Conservation (phyloP, 2,888 invertebrate species). For the Frankliniella fusca region DNA sequence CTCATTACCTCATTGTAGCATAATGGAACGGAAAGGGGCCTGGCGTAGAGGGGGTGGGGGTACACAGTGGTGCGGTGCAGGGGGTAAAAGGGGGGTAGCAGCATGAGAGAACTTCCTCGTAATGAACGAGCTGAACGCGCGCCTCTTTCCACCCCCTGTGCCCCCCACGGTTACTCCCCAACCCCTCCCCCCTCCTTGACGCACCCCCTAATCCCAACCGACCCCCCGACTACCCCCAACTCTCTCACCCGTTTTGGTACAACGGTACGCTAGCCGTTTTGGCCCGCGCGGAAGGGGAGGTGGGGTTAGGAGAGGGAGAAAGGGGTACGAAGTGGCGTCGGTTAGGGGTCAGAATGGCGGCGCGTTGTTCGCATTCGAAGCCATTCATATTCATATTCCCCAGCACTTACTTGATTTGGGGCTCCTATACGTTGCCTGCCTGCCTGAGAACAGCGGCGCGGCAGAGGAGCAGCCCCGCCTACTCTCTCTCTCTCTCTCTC, state of each 20-base stretch:
- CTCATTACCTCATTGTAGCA: no score
- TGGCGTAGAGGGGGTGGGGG: no score
- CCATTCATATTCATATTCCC: slow-evolving; percentile 21
- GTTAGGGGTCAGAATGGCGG: not conserved
- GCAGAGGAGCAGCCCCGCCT: no score
- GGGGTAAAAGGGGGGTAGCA: not conserved
- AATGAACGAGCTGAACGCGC: not conserved
- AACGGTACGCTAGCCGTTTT: no score
- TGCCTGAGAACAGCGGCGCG: no score
- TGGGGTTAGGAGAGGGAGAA: not conserved
- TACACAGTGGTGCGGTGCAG: not conserved
- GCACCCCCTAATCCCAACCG: not conserved
- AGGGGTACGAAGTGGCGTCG: not conserved
- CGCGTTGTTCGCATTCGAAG: not conserved
- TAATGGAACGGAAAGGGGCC: no score
- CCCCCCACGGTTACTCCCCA: not conserved
- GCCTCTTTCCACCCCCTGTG: not conserved
- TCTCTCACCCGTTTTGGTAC: no score
- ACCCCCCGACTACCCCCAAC: not conserved
- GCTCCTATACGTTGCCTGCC: not conserved
- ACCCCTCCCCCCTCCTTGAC: not conserved
- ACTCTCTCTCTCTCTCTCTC: not conserved
- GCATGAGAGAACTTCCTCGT: not conserved
- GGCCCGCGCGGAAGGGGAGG: not conserved
- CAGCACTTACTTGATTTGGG: slow-evolving; percentile 24